A percentile compares a stretch with the other conserved stretches of the same genome.
phyloP scores from a whole-genome alignment of 2,888 invertebrate species.

The Portevinia maculata region DNA sequence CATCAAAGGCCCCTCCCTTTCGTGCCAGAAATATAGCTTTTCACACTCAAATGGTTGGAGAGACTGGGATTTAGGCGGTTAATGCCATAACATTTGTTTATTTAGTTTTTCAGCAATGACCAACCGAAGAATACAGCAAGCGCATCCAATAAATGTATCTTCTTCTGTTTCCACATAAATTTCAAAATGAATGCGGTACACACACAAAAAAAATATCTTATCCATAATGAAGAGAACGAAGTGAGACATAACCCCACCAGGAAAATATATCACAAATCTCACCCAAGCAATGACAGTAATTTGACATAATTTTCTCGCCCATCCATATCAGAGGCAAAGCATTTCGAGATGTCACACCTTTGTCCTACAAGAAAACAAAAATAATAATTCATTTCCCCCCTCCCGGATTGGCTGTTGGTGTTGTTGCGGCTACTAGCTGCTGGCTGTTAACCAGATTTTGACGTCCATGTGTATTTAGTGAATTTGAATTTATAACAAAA shows the following conservation, averaged over 20 bases:
- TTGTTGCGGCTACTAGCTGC: too few species aligned
- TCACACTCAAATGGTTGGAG: too few species aligned
- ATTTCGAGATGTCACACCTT: conserved; percentile 26
- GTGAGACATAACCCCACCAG: neutral
- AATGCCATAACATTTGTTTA: too few species aligned
- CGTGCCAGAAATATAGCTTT: too few species aligned
- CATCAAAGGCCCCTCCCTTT: too few species aligned
- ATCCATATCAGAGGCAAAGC: conserved; percentile 2
- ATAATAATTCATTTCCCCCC: neutral
- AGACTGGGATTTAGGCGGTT: too few species aligned
- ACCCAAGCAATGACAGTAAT: conserved; percentile 42
- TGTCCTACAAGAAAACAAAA: neutral
- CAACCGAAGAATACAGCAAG: neutral
- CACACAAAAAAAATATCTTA: neutral
- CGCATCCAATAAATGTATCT: conserved; percentile 7
- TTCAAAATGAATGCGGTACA: conserved; percentile 3
- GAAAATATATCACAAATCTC: conserved; percentile 34
- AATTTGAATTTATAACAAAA: too few species aligned
- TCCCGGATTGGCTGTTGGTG: neutral
- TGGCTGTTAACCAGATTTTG: neutral
- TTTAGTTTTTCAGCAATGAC: neutral
- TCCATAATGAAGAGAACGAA: neutral
- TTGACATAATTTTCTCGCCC: conserved; percentile 40
- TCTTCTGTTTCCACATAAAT: conserved; percentile 2
- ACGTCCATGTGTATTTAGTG: neutral